These are phyloP conservation scores for Caerostris darwini DNA, from an alignment of 1,140 invertebrate genomes.

Conservation along the genomic window DNA sequence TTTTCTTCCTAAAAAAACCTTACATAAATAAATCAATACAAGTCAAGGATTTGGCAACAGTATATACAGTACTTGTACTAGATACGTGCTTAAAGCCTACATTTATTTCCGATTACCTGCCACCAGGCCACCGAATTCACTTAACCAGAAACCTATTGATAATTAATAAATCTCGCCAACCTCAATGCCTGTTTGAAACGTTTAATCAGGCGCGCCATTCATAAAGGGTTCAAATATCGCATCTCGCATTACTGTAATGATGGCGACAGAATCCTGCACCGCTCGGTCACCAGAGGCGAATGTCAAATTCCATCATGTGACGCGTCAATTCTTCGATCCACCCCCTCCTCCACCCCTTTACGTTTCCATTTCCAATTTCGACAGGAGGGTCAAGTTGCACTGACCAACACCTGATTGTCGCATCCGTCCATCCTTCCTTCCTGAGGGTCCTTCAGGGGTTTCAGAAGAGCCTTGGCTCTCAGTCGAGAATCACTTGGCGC, in stretches of 20 bases:
- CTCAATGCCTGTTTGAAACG: no score
- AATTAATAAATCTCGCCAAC: not conserved
- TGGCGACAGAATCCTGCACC: not conserved
- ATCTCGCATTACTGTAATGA: not conserved
- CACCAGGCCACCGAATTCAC: not conserved
- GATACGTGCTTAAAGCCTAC: no score
- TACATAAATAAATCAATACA: no score
- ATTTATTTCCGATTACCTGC: no score
- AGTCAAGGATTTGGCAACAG: no score
- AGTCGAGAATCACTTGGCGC: not conserved
- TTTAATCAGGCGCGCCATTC: no score
- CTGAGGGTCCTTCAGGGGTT: constrained; percentile 15
- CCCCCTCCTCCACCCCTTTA: not conserved
- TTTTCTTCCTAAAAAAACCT: no score
- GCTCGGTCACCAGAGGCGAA: not conserved
- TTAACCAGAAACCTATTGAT: not conserved
- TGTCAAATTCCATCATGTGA: constrained; percentile 27
- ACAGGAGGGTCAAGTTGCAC: not conserved
- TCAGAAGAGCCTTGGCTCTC: constrained; percentile 12
- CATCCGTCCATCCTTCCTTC: not conserved
- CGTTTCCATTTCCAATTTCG: not conserved
- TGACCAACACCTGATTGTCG: not conserved
- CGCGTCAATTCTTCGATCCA: not conserved
- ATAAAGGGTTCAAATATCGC: not conserved
- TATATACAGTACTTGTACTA: no score